Evolutionary conservation across 2,113 vertebrate species (phyloP).

Genomic region (Sceloporus undulatus): DNA sequence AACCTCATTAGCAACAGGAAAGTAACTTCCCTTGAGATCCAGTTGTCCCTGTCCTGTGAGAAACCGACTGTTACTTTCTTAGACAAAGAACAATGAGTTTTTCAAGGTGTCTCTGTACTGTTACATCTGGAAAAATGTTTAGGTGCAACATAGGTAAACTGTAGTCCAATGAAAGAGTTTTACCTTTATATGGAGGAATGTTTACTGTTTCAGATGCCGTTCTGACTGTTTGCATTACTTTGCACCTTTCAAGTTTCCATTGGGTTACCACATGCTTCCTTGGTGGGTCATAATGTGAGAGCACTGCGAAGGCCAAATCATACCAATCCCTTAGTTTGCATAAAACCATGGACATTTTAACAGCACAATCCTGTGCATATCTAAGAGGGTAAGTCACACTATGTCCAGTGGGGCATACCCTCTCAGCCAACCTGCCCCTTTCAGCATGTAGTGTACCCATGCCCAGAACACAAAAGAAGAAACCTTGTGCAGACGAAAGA

Average conservation of each 20-base stretch:
- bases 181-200: not conserved
- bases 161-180: no score
- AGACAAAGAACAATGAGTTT: no score
- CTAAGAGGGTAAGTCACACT: not conserved
- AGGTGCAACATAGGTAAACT: no score
- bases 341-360: not conserved
- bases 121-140: no score
- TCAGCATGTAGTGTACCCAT: slow-evolving; percentile 9
- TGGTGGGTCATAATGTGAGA: not conserved
- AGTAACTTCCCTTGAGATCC: no score
- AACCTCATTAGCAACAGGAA: no score
- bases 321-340: not conserved
- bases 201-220: slow-evolving; percentile 11
- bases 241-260: slow-evolving; percentile 13
- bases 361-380: not conserved
- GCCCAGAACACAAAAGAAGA: not conserved
- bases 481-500: not conserved
- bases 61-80: no score
- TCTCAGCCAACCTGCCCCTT: not conserved
- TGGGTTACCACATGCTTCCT: not conserved
- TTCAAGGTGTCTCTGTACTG: no score
- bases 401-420: not conserved
- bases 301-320: not conserved
- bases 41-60: no score
- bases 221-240: slow-evolving; percentile 18